A percentile compares a stretch with the other conserved stretches of the same genome.
Conservation (phyloP, 2,888 invertebrate species). For the Lydus trimaculatus region DNA sequence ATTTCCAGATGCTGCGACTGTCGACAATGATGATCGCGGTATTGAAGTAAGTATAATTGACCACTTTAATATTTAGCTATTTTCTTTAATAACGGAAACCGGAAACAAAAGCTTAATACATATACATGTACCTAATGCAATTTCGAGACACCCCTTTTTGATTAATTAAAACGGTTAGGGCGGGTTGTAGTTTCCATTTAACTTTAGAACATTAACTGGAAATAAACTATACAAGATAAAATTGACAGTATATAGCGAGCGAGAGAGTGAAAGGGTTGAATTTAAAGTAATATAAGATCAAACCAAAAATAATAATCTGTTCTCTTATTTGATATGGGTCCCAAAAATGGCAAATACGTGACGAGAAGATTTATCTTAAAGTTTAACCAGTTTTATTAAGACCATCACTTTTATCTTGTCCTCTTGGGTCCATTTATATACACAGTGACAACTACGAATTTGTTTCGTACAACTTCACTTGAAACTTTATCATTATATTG, state of each 20-base stretch:
- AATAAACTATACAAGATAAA: neutral
- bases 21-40: neutral
- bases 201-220: conserved; percentile 4
- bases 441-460: conserved; percentile 3
- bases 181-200: neutral
- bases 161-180: conserved; percentile 13
- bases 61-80: neutral
- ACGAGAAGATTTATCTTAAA: conserved; percentile 9
- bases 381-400: conserved; percentile 8
- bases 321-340: neutral
- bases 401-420: conserved; percentile 7
- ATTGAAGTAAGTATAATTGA: conserved; percentile 5
- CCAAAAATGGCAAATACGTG: neutral
- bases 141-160: neutral
- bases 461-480: neutral
- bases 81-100: neutral
- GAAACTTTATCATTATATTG: neutral
- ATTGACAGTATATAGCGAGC: no score
- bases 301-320: neutral
- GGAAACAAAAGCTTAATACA: neutral
- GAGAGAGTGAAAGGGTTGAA: no score
- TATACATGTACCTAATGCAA: neutral
- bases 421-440: conserved; percentile 2
- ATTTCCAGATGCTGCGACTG: neutral
- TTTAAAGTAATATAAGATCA: neutral